phyloP scores from a whole-genome alignment of 2,113 vertebrate genomes.

The Melierax canorus region DNA sequence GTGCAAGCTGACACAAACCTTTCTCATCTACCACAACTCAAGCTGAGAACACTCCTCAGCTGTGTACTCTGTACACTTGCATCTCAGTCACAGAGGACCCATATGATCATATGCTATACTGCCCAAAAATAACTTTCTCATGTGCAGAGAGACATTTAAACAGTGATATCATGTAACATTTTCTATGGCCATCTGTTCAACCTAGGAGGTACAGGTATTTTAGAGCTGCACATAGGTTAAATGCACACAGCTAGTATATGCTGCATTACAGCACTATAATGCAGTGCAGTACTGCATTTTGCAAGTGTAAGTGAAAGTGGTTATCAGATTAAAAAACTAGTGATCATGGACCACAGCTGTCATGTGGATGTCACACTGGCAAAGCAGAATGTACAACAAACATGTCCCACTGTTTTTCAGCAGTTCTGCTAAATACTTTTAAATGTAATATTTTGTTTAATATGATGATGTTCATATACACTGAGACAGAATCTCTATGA shows the following conservation, averaged over 20 bases:
- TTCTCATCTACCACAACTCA: not conserved
- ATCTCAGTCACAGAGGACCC: constrained; percentile 1
- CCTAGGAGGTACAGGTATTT: constrained; percentile 23
- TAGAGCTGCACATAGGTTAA: not conserved
- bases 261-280: not conserved
- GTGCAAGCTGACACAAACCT: not conserved
- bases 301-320: not conserved
- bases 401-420: not conserved
- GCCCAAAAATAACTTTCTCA: constrained; percentile 22
- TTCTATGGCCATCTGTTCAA: constrained; percentile 30
- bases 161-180: not conserved
- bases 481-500: not conserved
- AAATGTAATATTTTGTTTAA: not conserved
- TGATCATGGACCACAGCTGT: not conserved
- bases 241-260: not conserved
- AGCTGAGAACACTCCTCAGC: not conserved
- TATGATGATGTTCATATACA: not conserved
- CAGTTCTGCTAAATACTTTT: not conserved
- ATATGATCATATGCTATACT: constrained; percentile 21
- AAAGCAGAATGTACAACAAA: not conserved
- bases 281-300: not conserved
- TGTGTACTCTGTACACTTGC: not conserved
- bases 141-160: not conserved
- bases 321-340: not conserved
- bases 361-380: not conserved